Evolutionary conservation across 2,888 invertebrate genomes (phyloP).

Genomic region (Mythimna loreyi): DNA sequence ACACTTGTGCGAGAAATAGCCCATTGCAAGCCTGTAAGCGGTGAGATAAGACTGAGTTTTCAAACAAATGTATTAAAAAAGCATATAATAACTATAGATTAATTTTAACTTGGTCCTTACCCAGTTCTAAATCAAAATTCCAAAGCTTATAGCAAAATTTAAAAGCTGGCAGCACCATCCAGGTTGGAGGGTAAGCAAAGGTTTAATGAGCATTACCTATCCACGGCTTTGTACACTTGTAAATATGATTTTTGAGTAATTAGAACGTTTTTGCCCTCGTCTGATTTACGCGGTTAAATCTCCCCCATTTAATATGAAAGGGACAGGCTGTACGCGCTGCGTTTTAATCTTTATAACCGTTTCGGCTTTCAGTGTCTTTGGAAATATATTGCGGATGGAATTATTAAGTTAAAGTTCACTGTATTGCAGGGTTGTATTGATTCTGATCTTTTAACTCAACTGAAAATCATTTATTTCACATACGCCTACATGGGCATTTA

Average conservation of each 20-base stretch:
- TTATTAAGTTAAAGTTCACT: constrained; percentile 43
- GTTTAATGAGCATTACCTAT: constrained; percentile 82
- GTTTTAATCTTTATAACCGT: constrained; percentile 63
- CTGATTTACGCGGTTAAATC: constrained; percentile 77
- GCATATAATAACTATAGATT: too few relatives aligned
- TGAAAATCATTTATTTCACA: too few relatives aligned
- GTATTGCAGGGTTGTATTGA: constrained; percentile 14
- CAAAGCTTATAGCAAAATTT: constrained; percentile 16
- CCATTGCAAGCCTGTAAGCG: too few relatives aligned
- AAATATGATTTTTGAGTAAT: constrained; percentile 85
- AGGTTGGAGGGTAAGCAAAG: constrained; percentile 23
- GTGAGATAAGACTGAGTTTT: too few relatives aligned
- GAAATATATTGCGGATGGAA: constrained; percentile 35
- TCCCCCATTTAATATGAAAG: constrained; percentile 79
- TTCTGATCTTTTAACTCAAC: too few relatives aligned
- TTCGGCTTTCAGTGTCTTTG: constrained; percentile 45
- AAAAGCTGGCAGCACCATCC: constrained; percentile 13
- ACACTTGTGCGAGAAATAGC: too few relatives aligned
- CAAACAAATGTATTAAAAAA: too few relatives aligned
- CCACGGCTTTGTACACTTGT: constrained; percentile 76
- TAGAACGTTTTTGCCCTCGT: constrained; percentile 79
- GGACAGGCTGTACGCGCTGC: constrained; percentile 62
- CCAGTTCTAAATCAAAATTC: neutral
- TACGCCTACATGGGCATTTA: too few relatives aligned
- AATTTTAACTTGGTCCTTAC: neutral